Conservation (phyloP, 2,888 invertebrate species). For the Leucozona laternaria region DNA sequence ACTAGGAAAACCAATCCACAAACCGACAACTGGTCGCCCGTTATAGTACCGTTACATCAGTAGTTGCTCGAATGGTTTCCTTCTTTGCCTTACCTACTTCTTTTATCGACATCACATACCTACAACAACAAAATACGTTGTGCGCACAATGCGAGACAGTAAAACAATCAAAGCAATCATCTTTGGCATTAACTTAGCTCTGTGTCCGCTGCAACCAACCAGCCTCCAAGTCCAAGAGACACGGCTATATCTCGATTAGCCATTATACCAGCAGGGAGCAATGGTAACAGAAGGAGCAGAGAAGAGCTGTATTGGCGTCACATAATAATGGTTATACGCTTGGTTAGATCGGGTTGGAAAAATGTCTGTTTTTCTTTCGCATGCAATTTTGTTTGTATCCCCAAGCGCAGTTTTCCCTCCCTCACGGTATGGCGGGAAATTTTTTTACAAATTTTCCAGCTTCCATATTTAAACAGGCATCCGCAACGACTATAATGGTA, state of each 20-base stretch:
- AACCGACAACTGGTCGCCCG: slow-evolving; percentile 31
- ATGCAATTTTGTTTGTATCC: slow-evolving; percentile 2
- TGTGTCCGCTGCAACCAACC: neutral
- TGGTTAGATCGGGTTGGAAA: slow-evolving; percentile 54
- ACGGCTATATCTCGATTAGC: slow-evolving; percentile 8
- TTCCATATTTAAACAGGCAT: slow-evolving; percentile 74
- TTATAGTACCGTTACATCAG: slow-evolving; percentile 46
- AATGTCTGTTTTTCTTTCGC: slow-evolving; percentile 41
- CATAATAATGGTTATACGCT: slow-evolving; percentile 55
- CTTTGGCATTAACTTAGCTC: slow-evolving; percentile 53
- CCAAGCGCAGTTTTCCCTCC: slow-evolving; percentile 58
- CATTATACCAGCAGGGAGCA: neutral
- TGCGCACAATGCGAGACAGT: slow-evolving; percentile 18
- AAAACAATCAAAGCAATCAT: slow-evolving; percentile 68
- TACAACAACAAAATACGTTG: neutral
- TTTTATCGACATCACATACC: neutral
- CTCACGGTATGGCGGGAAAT: slow-evolving; percentile 51
- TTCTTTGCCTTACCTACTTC: slow-evolving; percentile 71
- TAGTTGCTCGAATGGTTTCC: slow-evolving; percentile 46
- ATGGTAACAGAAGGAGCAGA: slow-evolving; percentile 18
- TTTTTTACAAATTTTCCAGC: slow-evolving; percentile 53
- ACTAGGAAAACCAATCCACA: slow-evolving; percentile 34
- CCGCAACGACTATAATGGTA: slow-evolving; percentile 60
- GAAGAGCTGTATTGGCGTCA: slow-evolving; percentile 33
- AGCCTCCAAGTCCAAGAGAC: slow-evolving; percentile 25